Conservation (phyloP, 2,888 invertebrate genomes). For the Cosmia pyralina region DNA sequence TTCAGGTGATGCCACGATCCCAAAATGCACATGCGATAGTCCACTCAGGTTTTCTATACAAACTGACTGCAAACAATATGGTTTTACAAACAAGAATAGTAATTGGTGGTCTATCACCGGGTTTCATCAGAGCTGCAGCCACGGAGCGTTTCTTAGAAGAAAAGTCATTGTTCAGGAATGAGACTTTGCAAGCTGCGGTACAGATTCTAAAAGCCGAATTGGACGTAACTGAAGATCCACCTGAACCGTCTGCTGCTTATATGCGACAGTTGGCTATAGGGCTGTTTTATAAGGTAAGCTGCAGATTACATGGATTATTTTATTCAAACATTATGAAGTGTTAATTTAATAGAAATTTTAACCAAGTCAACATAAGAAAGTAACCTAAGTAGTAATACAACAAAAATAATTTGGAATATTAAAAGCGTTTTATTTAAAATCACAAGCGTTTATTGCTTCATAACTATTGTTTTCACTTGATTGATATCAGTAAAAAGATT, state of each 20-base stretch:
- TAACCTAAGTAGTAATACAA: not conserved
- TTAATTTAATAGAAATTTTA: too few relatives aligned
- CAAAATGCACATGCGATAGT: slow-evolving; percentile 94
- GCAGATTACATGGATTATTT: not conserved
- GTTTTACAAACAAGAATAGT: slow-evolving; percentile 86
- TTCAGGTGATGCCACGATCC: slow-evolving; percentile 92
- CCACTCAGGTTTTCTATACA: slow-evolving; percentile 92
- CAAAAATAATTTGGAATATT: not conserved
- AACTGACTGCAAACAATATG: slow-evolving; percentile 62
- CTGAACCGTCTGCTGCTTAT: slow-evolving; percentile 90
- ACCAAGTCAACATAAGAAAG: too few relatives aligned
- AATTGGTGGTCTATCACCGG: slow-evolving; percentile 89
- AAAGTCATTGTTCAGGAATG: slow-evolving; percentile 79
- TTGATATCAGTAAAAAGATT: not conserved
- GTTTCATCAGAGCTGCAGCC: slow-evolving; percentile 83
- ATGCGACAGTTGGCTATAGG: slow-evolving; percentile 90
- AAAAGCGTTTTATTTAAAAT: too few relatives aligned
- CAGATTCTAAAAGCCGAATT: slow-evolving; percentile 73
- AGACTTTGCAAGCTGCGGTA: slow-evolving; percentile 80
- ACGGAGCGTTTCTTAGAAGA: slow-evolving; percentile 88
- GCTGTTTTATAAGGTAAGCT: slow-evolving; percentile 84
- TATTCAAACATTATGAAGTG: not conserved
- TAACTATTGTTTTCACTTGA: not conserved
- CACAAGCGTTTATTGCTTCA: not conserved
- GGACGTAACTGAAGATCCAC: slow-evolving; percentile 76